Conservation (phyloP, 2,888 invertebrate genomes). For the Dendrolimus pini region DNA sequence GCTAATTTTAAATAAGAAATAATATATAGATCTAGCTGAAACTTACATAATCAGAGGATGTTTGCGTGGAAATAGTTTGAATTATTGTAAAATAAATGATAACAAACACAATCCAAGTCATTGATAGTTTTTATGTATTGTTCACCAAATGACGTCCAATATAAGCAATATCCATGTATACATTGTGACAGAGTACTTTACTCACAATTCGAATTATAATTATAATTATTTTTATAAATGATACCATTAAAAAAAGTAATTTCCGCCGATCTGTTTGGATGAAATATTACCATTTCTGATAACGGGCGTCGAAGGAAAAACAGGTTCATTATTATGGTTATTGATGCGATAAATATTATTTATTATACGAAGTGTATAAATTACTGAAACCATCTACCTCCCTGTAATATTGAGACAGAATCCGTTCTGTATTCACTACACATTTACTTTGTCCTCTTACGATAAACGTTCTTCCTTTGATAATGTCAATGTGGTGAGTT, state of each 20-base stretch:
- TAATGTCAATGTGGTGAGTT: constrained; percentile 12
- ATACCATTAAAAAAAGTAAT: constrained; percentile 35
- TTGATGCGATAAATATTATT: constrained; percentile 17
- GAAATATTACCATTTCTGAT: constrained; percentile 20
- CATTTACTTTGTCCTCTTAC: constrained; percentile 11
- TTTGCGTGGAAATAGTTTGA: constrained; percentile 6
- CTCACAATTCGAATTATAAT: neutral
- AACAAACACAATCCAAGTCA: neutral
- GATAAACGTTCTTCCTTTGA: constrained; percentile 10
- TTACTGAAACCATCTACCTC: neutral
- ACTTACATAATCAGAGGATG: constrained; percentile 15
- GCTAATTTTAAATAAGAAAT: no score
- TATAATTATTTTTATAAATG: constrained; percentile 1
- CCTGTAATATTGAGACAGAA: constrained; percentile 2
- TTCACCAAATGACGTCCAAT: neutral
- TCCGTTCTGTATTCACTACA: constrained; percentile 10
- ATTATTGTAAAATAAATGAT: neutral
- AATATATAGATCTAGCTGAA: neutral
- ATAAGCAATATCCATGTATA: neutral
- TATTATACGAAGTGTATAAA: constrained; percentile 7
- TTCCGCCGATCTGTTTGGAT: constrained; percentile 30
- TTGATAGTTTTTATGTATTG: neutral
- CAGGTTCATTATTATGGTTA: constrained; percentile 19
- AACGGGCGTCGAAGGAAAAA: constrained; percentile 20
- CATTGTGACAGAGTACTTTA: constrained; percentile 1